Evolutionary conservation across 2,113 vertebrate genomes (phyloP).

Genomic region (Periophthalmus modestus): DNA sequence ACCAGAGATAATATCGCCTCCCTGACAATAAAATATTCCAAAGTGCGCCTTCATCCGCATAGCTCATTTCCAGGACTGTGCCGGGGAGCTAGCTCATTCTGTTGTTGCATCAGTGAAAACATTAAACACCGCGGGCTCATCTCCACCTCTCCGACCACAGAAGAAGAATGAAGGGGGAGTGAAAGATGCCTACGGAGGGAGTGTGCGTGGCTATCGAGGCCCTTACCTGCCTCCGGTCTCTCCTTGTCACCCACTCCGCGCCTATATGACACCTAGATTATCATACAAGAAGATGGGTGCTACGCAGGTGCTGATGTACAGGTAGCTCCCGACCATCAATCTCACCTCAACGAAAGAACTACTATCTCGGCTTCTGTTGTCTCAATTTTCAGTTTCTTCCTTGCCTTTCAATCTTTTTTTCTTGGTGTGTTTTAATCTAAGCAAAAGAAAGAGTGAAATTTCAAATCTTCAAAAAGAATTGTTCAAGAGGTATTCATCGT

Average conservation of each 20-base stretch:
- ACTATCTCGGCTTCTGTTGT: conserved; percentile 15
- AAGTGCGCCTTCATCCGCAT: conserved; percentile 52
- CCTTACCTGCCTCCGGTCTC: conserved; percentile 50
- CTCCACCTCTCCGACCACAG: conserved; percentile 42
- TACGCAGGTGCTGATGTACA: conserved; percentile 65
- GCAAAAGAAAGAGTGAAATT: conserved; percentile 80
- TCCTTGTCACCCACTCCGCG: conserved; percentile 46
- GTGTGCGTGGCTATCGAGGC: conserved; percentile 38
- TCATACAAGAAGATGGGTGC: conserved; percentile 73
- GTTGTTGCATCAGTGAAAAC: conserved; percentile 60
- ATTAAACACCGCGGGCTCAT: conserved; percentile 66
- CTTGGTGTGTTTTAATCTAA: conserved; percentile 77
- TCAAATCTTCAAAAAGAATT: conserved; percentile 79
- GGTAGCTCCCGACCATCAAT: conserved; percentile 68
- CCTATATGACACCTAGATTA: conserved; percentile 66
- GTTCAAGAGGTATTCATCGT: conserved; percentile 78
- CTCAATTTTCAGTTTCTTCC: conserved; percentile 35
- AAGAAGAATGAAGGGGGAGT: conserved; percentile 45
- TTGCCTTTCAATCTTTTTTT: conserved; percentile 6
- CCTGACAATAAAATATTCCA: conserved; percentile 57
- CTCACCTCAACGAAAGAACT: conserved; percentile 30
- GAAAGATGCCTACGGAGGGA: conserved; percentile 39
- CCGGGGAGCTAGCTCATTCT: conserved; percentile 52
- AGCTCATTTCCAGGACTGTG: conserved; percentile 40
- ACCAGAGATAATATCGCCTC: conserved; percentile 41